Evolutionary conservation across 2,797 vertebrate species (phyloP).

Genomic region (Notamacropus eugenii): DNA sequence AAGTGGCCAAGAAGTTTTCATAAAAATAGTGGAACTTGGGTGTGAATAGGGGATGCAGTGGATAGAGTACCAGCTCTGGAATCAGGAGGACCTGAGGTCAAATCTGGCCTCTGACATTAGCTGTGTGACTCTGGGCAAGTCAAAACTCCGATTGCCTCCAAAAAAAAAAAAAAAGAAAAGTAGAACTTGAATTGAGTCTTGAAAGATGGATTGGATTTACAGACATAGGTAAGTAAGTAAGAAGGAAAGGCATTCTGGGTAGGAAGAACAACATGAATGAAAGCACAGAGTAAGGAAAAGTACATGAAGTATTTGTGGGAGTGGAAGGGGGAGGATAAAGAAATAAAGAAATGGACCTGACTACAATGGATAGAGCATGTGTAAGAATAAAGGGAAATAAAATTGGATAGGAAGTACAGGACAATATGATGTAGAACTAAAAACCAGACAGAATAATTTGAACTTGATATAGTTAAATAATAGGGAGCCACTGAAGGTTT

Average conservation of each 20-base stretch:
- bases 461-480: neutral
- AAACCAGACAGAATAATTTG: neutral
- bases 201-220: neutral
- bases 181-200: neutral
- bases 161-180: too few relatives aligned
- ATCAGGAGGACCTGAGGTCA: too few relatives aligned
- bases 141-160: too few relatives aligned
- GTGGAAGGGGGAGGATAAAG: neutral
- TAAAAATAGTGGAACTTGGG: neutral
- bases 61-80: neutral
- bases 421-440: neutral
- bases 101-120: too few relatives aligned
- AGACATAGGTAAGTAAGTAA: neutral
- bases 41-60: neutral
- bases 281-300: neutral
- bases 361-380: neutral
- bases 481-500: neutral
- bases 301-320: neutral
- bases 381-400: neutral
- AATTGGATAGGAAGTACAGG: neutral
- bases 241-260: too few relatives aligned
- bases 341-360: neutral
- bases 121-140: too few relatives aligned
- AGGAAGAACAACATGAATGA: neutral
- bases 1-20: neutral